These are phyloP conservation scores for Pantelozetes paolii DNA, from an alignment of 2,888 invertebrate genomes.

Conservation along the genomic window DNA sequence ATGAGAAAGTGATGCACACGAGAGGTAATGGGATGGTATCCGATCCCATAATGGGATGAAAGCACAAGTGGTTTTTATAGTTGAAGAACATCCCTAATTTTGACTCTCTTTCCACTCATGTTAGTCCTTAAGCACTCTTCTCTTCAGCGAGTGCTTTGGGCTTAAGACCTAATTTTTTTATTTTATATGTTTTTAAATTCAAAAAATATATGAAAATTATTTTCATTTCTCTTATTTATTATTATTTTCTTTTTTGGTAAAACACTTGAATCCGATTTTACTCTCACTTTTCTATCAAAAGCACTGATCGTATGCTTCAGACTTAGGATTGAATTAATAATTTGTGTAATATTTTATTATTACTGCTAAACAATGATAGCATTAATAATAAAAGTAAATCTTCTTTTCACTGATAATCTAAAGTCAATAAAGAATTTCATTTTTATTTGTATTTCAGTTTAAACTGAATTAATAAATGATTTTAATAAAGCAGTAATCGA, in stretches of 20 bases:
- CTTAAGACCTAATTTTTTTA: neutral
- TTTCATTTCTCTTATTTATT: neutral
- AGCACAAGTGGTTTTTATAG: neutral
- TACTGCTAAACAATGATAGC: neutral
- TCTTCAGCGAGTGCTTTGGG: neutral
- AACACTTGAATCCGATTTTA: neutral
- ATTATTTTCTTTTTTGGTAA: neutral
- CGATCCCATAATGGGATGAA: neutral
- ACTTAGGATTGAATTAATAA: neutral
- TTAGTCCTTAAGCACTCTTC: neutral
- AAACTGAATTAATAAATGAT: too few species aligned
- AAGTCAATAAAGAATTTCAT: neutral
- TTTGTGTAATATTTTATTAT: neutral
- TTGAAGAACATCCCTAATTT: conserved; percentile 3
- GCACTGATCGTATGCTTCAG: neutral
- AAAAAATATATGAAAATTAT: neutral
- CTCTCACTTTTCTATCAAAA: neutral
- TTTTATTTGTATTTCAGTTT: too few species aligned
- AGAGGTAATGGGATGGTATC: neutral
- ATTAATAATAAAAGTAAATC: conserved; percentile 19
- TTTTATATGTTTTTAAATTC: neutral
- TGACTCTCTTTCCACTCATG: neutral
- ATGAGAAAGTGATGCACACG: neutral
- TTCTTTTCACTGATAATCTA: neutral
- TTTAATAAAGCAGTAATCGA: too few species aligned